Conservation (phyloP, 1,140 invertebrate genomes). For the Trypoxylus dichotomus region DNA sequence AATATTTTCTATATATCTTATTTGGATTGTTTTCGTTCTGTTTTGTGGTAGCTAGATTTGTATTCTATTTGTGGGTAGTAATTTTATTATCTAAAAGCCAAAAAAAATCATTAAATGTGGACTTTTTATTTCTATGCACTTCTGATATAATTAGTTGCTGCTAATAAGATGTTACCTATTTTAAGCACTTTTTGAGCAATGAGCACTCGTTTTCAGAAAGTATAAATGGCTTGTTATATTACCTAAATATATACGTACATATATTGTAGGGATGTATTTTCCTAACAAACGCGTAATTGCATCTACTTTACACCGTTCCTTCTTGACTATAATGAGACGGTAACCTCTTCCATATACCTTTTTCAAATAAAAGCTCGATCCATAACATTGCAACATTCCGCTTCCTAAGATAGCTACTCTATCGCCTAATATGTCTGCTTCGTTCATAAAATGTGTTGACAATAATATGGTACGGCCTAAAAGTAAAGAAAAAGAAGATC, state of each 20-base stretch:
- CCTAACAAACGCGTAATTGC: slow-evolving; percentile 39
- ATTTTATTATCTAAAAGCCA: no score
- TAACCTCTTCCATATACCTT: slow-evolving; percentile 79
- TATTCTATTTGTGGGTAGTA: no score
- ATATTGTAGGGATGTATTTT: slow-evolving; percentile 42
- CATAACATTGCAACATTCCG: slow-evolving; percentile 80
- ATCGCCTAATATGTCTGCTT: slow-evolving; percentile 93
- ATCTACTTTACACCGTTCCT: slow-evolving; percentile 57
- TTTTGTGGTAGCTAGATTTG: no score
- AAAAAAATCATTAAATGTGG: no score
- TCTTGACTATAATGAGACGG: slow-evolving; percentile 58
- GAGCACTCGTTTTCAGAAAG: no score
- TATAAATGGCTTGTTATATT: no score
- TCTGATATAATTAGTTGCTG: no score
- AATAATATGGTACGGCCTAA: slow-evolving; percentile 75
- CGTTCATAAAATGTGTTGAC: slow-evolving; percentile 97
- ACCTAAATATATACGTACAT: slow-evolving; percentile 35
- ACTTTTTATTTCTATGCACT: no score
- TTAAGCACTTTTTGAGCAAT: no score
- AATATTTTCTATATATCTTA: no score
- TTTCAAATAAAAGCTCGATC: slow-evolving; percentile 86
- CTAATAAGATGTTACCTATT: no score
- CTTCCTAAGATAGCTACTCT: slow-evolving; percentile 87
- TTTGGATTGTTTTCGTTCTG: no score
- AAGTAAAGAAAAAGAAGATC: slow-evolving; percentile 58